Evolutionary conservation across 2,113 vertebrate genomes (phyloP), one percentile per base, ranked within the genome.

Genomic region (Salvelinus namaycush): DNA sequence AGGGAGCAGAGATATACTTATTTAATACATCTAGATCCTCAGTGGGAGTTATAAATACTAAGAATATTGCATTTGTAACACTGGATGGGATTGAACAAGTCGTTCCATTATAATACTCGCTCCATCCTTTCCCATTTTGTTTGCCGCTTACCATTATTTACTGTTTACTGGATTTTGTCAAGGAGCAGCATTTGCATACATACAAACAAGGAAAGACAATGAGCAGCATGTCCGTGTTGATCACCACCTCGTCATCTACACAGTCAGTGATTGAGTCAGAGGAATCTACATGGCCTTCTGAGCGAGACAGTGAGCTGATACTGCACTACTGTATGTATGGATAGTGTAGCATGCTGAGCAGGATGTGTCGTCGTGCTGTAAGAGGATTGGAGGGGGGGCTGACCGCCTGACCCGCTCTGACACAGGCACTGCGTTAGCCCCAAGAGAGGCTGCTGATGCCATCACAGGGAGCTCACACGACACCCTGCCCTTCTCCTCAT

Each of bases 301-400:
- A 59, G 51, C 18, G 51, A 57, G 51, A 4, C 51, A 57, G 51
- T 57, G 16, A 57, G 51, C 5, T 39, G 39, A 39, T 39, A 48
- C 20, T 65, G 11, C 11, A 16, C 29, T 27, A 12, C 44, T 49
- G 16, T 2, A 13, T 69, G 29, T 77, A 20, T 57, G 51, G 18
- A 20, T 57, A 57, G 51, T 57, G 51, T 9, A 57, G 51, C 18
- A 29, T 62, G 59, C 39, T 65, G 26, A 27, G 73, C 68, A 71
- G 83, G 74, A 82, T 49, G 51, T 76, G 59, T 7, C 39, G 8
- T 39, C 39, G 66, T 79, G 13, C 72, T 70, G 57, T 89, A 92
- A 90, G 83, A 89, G 82, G 88, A 89, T 88, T 87, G 83, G 62
- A 31, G 62, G 48, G 22, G 1, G 7, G 39, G 26, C 82, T 87